Conservation (phyloP, 2,888 invertebrate species). For the Hermodice carunculata region DNA sequence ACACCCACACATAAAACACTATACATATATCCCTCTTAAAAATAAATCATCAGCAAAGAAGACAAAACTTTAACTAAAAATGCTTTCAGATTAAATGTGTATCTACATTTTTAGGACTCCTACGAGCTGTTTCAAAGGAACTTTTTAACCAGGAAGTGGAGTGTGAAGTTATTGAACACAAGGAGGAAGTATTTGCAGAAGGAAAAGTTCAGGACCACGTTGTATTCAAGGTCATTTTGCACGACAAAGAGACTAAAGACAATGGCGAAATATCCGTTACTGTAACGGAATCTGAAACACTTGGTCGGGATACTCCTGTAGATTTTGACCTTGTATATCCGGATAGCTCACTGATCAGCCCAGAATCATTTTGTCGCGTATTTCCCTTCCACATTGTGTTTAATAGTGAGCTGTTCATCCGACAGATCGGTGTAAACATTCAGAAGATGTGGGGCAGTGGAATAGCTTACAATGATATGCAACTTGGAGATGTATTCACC, state of each 20-base stretch:
- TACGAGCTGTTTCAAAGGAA: conserved; percentile 51
- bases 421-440: neutral
- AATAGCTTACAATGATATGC: conserved; percentile 25
- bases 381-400: conserved; percentile 14
- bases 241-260: no score
- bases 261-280: no score
- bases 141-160: conserved; percentile 19
- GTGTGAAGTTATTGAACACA: conserved; percentile 5
- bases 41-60: no score
- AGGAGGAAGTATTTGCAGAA: conserved; percentile 16
- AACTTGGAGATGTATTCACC: conserved; percentile 47
- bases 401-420: neutral
- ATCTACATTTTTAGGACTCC: conserved; percentile 40
- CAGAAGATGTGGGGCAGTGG: neutral
- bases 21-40: no score
- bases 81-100: neutral
- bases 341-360: no score
- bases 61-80: neutral
- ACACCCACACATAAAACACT: no score
- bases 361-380: neutral
- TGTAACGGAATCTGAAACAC: no score
- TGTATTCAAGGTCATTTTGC: conserved; percentile 10
- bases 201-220: conserved; percentile 26
- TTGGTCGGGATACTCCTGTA: no score
- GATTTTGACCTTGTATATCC: no score